Conservation (phyloP, 2,797 vertebrate species). For the Cirrhinus molitorella region DNA sequence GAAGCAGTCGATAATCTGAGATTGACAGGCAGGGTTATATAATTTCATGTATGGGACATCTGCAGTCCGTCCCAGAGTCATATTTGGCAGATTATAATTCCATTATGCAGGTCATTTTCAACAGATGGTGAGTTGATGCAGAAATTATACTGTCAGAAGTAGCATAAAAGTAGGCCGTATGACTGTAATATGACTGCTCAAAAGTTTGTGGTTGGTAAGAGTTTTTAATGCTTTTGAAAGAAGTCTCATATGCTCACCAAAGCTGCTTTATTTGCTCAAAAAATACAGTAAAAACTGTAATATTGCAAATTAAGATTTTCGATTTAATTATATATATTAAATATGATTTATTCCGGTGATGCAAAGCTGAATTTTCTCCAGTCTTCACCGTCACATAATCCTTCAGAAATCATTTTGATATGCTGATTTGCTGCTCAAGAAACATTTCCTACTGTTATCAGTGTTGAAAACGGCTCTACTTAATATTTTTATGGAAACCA, state of each 20-base stretch:
- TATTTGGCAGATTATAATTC: conserved; percentile 20
- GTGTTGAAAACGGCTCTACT: neutral
- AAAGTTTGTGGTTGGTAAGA: neutral
- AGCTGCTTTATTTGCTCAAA: neutral
- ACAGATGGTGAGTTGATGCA: neutral
- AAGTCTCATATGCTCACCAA: too few relatives aligned
- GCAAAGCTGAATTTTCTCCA: neutral
- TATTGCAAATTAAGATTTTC: neutral
- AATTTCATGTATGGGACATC: conserved; percentile 16
- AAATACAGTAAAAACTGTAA: neutral
- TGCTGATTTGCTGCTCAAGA: neutral
- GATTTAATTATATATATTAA: neutral
- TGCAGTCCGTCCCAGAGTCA: neutral
- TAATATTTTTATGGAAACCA: neutral
- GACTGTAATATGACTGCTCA: neutral
- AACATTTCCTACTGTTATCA: neutral
- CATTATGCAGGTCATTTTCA: neutral
- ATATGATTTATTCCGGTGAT: neutral
- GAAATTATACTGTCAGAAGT: neutral
- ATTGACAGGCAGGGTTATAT: conserved; percentile 32
- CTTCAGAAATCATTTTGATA: neutral
- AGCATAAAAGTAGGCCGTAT: neutral
- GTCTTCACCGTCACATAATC: neutral
- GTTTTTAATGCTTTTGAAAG: neutral
- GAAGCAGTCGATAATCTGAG: conserved; percentile 28